Evolutionary conservation across 2,113 vertebrate species (phyloP).

Genomic region (Thunnus thynnus): DNA sequence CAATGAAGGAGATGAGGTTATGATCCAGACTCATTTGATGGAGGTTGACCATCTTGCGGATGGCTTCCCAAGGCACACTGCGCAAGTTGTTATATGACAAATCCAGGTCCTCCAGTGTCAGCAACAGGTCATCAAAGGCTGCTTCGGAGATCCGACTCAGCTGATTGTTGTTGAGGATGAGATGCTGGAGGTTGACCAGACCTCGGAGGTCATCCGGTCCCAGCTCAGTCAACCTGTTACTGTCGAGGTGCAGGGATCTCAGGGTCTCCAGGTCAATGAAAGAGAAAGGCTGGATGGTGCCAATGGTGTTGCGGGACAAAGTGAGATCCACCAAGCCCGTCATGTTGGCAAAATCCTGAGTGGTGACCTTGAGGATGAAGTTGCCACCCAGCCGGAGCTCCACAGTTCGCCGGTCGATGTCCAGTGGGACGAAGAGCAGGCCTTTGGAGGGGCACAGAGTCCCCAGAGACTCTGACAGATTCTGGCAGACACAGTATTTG

Average conservation of each 20-base stretch:
- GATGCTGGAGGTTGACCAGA: constrained; percentile 95
- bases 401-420: constrained; percentile 96
- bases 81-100: constrained; percentile 97
- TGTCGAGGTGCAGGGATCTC: constrained; percentile 95
- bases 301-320: constrained; percentile 96
- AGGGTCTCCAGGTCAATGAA: constrained; percentile 96
- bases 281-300: constrained; percentile 95
- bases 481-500: constrained; percentile 99
- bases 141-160: constrained; percentile 88
- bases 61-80: constrained; percentile 93
- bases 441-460: constrained; percentile 98
- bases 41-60: constrained; percentile 95
- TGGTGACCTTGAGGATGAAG: constrained; percentile 94
- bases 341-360: constrained; percentile 98
- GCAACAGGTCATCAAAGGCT: constrained; percentile 92
- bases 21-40: constrained; percentile 98
- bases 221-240: constrained; percentile 93
- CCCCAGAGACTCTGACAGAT: constrained; percentile 97
- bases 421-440: constrained; percentile 93
- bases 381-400: constrained; percentile 97
- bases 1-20: constrained; percentile 93
- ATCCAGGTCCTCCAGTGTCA: constrained; percentile 95
- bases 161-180: constrained; percentile 99
- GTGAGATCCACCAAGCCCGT: constrained; percentile 97
- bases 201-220: constrained; percentile 93